These are phyloP conservation scores for Neolamprologus ventralis DNA, from an alignment of 2,113 vertebrate species.

Conservation along the genomic window DNA sequence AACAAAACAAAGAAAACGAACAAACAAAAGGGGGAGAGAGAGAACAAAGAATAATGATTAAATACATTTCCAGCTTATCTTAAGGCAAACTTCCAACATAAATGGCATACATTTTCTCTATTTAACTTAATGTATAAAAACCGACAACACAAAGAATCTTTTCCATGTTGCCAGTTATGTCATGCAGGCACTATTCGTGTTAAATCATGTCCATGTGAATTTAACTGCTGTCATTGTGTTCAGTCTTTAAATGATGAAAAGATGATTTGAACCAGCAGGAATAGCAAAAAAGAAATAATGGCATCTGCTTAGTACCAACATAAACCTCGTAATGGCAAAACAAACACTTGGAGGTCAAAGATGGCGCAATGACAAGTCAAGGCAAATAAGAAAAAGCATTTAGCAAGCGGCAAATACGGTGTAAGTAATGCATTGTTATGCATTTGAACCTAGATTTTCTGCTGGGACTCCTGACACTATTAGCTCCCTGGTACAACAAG, in stretches of 20 bases:
- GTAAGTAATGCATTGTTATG: background rate
- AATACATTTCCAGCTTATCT: background rate
- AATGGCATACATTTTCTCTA: background rate
- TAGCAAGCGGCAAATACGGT: fast-evolving
- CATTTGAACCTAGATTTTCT: background rate
- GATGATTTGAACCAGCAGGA: background rate
- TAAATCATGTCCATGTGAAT: background rate
- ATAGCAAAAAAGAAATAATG: background rate
- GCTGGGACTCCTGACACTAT: background rate
- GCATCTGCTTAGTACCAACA: background rate
- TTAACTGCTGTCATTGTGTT: background rate
- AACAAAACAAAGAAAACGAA: background rate
- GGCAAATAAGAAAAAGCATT: background rate
- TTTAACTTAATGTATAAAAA: background rate
- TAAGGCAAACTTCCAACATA: background rate
- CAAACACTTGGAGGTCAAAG: background rate
- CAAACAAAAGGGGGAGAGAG: background rate
- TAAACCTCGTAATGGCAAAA: background rate
- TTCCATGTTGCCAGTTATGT: background rate
- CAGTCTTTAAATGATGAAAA: background rate
- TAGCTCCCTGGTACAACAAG: background rate
- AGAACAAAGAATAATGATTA: background rate
- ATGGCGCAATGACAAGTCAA: fast-evolving
- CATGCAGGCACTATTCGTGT: background rate
- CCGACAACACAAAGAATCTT: background rate